These are phyloP conservation scores for Aptenodytes patagonicus DNA, from an alignment of 2,113 vertebrate genomes.

Conservation along the genomic window DNA sequence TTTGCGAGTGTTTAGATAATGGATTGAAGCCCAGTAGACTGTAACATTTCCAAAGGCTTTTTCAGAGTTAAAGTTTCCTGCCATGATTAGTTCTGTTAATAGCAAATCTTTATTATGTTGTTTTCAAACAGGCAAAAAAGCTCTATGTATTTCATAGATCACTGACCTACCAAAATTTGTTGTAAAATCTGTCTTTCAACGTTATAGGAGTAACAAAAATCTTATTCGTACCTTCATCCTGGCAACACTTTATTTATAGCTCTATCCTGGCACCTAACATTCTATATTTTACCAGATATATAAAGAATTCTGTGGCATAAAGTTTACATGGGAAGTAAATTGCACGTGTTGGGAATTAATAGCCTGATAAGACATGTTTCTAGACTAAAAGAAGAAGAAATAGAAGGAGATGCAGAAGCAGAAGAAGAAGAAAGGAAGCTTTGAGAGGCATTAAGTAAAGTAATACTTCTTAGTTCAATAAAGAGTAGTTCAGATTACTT, in stretches of 20 bases:
- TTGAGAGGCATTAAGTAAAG: background rate
- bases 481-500: background rate
- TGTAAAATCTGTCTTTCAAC: background rate
- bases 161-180: conserved; percentile 1
- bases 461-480: background rate
- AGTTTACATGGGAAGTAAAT: background rate
- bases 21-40: conserved; percentile 22
- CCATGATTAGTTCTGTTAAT: background rate
- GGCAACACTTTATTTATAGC: background rate
- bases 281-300: background rate
- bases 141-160: background rate
- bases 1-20: conserved; percentile 54
- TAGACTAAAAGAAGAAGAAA: background rate
- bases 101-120: conserved; percentile 22
- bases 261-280: background rate
- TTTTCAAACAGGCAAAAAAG: conserved; percentile 2
- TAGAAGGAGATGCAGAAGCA: background rate
- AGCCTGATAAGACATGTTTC: background rate
- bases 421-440: background rate
- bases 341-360: background rate
- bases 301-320: background rate
- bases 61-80: conserved; percentile 28
- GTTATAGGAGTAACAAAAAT: background rate
- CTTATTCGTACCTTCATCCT: background rate
- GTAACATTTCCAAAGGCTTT: conserved; percentile 28